Percentiles rank a stretch among this genome's conserved stretches.
Evolutionary conservation across 2,888 invertebrate genomes (phyloP).

Genomic region (Imbricaverruca yamaguchii): DNA sequence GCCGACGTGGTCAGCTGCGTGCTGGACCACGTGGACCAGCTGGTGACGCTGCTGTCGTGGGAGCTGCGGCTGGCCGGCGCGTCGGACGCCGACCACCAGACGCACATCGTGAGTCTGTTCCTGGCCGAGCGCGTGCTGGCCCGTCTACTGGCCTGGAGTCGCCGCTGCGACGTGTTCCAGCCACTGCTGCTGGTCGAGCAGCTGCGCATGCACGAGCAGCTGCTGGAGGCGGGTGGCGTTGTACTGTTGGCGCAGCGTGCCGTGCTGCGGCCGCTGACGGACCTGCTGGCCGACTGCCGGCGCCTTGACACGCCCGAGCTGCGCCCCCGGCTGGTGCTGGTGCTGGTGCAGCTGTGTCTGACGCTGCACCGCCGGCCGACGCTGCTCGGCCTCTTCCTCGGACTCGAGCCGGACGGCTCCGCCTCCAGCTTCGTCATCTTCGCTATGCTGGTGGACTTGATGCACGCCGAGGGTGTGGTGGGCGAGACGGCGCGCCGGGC

Average conservation of each 20-base stretch:
- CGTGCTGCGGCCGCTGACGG: conserved; percentile 74
- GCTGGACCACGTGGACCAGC: conserved; percentile 83
- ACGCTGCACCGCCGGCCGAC: conserved; percentile 81
- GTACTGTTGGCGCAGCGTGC: conserved; percentile 82
- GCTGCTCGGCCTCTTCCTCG: conserved; percentile 80
- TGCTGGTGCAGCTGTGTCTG: conserved; percentile 83
- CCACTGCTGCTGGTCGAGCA: conserved; percentile 78
- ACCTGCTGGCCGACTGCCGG: conserved; percentile 69
- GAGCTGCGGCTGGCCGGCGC: conserved; percentile 45
- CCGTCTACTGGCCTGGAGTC: conserved; percentile 78
- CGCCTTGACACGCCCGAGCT: conserved; percentile 64
- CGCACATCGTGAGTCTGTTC: conserved; percentile 65
- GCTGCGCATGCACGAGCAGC: conserved; percentile 73
- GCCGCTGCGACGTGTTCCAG: conserved; percentile 71
- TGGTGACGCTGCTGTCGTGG: conserved; percentile 71
- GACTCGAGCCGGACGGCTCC: conserved; percentile 43
- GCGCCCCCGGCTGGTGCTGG: conserved; percentile 54
- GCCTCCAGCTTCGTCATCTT: conserved; percentile 64
- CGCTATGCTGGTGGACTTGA: conserved; percentile 73
- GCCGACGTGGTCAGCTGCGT: conserved; percentile 85
- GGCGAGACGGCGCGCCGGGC: conserved; percentile 91
- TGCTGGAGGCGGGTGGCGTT: conserved; percentile 71
- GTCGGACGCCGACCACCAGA: neutral
- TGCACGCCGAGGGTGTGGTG: conserved; percentile 79
- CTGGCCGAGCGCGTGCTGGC: conserved; percentile 78